Conservation (phyloP, 2,888 invertebrate genomes). For the Ypsolopha scabrella region DNA sequence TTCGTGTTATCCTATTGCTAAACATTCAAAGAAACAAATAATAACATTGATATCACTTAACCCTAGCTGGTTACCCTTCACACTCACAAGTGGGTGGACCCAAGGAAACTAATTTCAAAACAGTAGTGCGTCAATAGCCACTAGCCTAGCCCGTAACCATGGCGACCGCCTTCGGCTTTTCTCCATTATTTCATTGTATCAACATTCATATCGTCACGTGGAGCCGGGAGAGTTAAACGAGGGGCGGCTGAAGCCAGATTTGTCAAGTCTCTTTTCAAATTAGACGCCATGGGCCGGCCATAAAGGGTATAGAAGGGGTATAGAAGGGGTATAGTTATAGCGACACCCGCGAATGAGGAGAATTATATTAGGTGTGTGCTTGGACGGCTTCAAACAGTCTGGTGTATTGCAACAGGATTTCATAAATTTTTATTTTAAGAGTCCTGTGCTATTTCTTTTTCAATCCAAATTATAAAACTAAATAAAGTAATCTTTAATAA, state of each 20-base stretch:
- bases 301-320: not conserved
- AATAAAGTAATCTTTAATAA: no score
- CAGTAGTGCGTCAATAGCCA: not conserved
- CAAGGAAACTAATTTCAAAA: not conserved
- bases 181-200: slow-evolving; percentile 62
- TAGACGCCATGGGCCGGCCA: slow-evolving; percentile 49
- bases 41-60: not conserved
- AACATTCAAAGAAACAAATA: no score
- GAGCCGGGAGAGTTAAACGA: slow-evolving; percentile 55
- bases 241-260: slow-evolving; percentile 64
- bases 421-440: no score
- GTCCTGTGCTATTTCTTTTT: no score
- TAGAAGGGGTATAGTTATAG: not conserved
- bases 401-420: no score
- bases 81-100: not conserved
- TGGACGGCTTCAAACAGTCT: no score
- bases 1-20: no score
- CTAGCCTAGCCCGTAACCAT: slow-evolving; percentile 36
- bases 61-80: not conserved
- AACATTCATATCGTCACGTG: slow-evolving; percentile 62
- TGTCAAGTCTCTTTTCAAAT: slow-evolving; percentile 65
- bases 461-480: no score
- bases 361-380: no score
- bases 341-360: no score
- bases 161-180: slow-evolving; percentile 45